Base-by-base conservation (phyloP, 2,888 invertebrate genomes). In the Parnassius glacialis region DNA sequence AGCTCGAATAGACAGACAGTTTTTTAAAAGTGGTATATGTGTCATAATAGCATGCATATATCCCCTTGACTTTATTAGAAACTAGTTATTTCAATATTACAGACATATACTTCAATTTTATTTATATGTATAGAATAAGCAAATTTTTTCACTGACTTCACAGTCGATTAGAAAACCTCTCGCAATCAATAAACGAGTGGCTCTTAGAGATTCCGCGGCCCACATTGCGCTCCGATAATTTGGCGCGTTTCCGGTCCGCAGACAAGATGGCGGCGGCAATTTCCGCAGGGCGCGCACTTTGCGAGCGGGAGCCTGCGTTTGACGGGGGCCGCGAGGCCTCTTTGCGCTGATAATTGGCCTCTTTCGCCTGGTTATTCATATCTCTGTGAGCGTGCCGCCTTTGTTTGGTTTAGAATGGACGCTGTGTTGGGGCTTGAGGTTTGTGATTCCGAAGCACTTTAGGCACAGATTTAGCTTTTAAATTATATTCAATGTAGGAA, bases 181-280 rank as follows among this genome's bases (percentile, higher is more conserved):
- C 50, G 13, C 59, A 51, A 59, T 59, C 59, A 58, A 62, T 59
- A 41, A 53, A 45, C 47, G 55, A 52, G 56, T 25, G 58, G 54
- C 58, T 34, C 62, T 58, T 58, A 41, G 50, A 50, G 54, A 50
- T 43, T 45, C 56, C 56, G 57, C 61, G 60, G 47, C 48, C 60
- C 54, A 56, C 66, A 64, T 64, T 57, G 52, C 67, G 65, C 66
- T 16, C 64, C 62, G 68, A 70, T 70, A 70, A 70, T 70, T 70
- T 68, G 68, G 68, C 64, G 66, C 64, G 64, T 59, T 68, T 70
- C 70, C 70, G 84, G 83, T 73, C 75, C 69, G 67, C 70, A 67
- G 70, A 58, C 74, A 76, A 79, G 79, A 78, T 64, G 81, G 80
- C 78, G 78, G 70, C 71, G 70, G 82, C 81, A 84, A 85, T 85